Percentiles rank a stretch among this genome's conserved stretches.
phyloP scores from a whole-genome alignment of 2,888 invertebrate genomes.

The Gari tellinella region DNA sequence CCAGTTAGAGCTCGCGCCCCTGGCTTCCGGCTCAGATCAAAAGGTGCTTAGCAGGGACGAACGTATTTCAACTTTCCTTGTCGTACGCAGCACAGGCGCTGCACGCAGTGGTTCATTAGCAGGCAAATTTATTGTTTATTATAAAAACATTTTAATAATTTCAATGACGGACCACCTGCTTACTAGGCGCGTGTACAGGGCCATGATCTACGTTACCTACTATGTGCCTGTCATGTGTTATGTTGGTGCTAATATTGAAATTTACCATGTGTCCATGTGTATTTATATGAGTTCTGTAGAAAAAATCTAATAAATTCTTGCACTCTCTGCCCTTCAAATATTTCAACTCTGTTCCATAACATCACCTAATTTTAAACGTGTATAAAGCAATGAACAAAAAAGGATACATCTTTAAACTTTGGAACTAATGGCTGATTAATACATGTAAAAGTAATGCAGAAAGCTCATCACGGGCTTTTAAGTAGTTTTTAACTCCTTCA shows the following conservation, averaged over 20 bases:
- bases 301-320: too few species aligned
- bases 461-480: too few species aligned
- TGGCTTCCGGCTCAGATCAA: slow-evolving; percentile 27
- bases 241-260: slow-evolving; percentile 1
- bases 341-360: too few species aligned
- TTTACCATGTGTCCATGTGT: neutral
- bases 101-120: slow-evolving; percentile 39
- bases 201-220: slow-evolving; percentile 10
- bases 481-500: too few species aligned
- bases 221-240: slow-evolving; percentile 32
- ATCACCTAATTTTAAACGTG: too few species aligned
- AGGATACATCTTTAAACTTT: too few species aligned
- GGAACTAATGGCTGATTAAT: too few species aligned
- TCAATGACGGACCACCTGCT: slow-evolving; percentile 43
- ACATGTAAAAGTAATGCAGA: too few species aligned
- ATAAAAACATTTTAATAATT: slow-evolving; percentile 39
- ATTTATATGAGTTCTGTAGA: too few species aligned
- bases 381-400: too few species aligned
- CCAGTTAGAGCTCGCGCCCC: slow-evolving; percentile 38
- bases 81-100: slow-evolving; percentile 12
- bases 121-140: slow-evolving; percentile 49
- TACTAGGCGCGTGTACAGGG: slow-evolving; percentile 21
- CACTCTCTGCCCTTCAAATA: too few species aligned
- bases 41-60: slow-evolving; percentile 14
- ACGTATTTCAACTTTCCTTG: slow-evolving; percentile 4